These are phyloP conservation scores for Ptychadena robeensis DNA, from an alignment of 2,797 vertebrate species.

Conservation along the genomic window DNA sequence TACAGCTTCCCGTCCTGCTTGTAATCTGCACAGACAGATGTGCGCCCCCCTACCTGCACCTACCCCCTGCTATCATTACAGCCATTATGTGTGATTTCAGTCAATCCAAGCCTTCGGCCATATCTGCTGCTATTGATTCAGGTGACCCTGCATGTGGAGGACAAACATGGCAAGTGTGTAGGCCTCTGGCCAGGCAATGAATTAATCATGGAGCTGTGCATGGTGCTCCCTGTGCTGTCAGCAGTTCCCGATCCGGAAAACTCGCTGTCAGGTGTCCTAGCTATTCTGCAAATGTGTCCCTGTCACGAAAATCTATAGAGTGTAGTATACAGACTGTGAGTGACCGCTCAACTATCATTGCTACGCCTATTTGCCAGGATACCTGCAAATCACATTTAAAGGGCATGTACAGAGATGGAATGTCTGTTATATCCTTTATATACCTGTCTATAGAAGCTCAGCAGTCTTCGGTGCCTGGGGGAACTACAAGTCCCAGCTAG, in stretches of 20 bases:
- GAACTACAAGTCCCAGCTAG: too few relatives aligned
- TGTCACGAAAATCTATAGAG: background rate
- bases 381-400: too few relatives aligned
- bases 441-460: too few relatives aligned
- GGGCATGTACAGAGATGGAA: too few relatives aligned
- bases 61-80: conserved; percentile 11
- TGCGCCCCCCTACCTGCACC: background rate
- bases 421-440: too few relatives aligned
- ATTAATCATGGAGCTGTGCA: conserved; percentile 11
- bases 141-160: conserved; percentile 2
- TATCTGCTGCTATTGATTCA: background rate
- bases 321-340: too few relatives aligned
- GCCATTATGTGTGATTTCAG: conserved; percentile 23
- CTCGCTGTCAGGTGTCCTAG: background rate
- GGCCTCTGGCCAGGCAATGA: background rate
- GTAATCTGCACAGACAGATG: background rate
- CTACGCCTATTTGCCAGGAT: too few relatives aligned
- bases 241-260: conserved; percentile 14
- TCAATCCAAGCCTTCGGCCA: conserved; percentile 1
- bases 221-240: background rate
- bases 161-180: background rate
- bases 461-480: too few relatives aligned
- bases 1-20: background rate
- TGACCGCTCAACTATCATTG: too few relatives aligned
- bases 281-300: background rate